A percentile compares a stretch with the other conserved stretches of the same genome.
phyloP scores from a whole-genome alignment of 2,797 vertebrate genomes.

The Dicrostonyx torquatus region DNA sequence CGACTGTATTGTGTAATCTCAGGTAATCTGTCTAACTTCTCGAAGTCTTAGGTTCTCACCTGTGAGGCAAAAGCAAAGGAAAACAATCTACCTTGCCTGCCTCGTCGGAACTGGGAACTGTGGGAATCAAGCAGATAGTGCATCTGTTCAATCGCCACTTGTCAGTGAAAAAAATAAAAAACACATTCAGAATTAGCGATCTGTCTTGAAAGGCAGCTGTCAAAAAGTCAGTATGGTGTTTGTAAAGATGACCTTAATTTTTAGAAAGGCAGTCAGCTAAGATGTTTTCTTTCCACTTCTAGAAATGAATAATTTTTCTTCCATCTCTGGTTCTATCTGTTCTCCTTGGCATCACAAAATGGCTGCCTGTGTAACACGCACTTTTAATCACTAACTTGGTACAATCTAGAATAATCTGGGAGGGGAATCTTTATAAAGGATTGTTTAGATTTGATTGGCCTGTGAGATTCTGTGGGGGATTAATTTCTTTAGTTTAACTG shows the following conservation, averaged over 20 bases:
- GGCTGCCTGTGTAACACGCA: neutral
- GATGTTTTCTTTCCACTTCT: slow-evolving; percentile 59
- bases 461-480: neutral
- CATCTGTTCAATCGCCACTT: neutral
- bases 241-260: slow-evolving; percentile 60
- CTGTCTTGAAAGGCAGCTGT: neutral
- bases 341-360: slow-evolving; percentile 74
- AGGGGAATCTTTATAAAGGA: neutral
- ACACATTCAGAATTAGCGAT: neutral
- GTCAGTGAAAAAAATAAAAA: neutral
- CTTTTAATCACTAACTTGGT: neutral
- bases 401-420: neutral
- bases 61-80: neutral
- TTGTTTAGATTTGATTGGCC: neutral
- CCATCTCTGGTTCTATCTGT: neutral
- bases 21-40: neutral
- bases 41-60: neutral
- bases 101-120: neutral
- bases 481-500: neutral
- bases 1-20: neutral
- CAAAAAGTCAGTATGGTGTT: neutral
- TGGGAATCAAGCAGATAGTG: neutral
- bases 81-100: neutral
- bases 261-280: slow-evolving; percentile 59
- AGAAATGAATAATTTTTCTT: slow-evolving; percentile 68